Conservation (phyloP, 1,140 invertebrate species). For the Ceratina japonica region DNA sequence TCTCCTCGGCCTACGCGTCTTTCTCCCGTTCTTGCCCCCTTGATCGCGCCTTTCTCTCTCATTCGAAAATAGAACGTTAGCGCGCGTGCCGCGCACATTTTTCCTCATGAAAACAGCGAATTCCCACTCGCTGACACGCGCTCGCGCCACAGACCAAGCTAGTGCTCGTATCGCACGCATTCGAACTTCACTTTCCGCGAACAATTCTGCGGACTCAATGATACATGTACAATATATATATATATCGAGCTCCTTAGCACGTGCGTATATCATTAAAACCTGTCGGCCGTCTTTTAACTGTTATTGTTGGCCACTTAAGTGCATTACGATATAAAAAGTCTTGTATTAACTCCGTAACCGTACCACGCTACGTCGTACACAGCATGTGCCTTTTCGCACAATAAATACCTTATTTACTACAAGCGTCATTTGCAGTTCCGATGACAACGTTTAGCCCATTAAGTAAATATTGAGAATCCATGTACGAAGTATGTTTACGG, state of each 20-base stretch:
- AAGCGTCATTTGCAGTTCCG: neutral
- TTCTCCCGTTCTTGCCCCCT: constrained; percentile 66
- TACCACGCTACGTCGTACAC: neutral
- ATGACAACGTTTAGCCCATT: neutral
- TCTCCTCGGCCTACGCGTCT: constrained; percentile 31
- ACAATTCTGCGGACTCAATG: constrained; percentile 25
- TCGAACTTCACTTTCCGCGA: constrained; percentile 24
- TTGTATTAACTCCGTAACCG: neutral
- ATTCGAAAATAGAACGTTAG: constrained; percentile 77
- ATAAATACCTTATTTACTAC: neutral
- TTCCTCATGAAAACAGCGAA: constrained; percentile 71
- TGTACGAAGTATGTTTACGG: too few relatives aligned
- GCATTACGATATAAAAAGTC: neutral
- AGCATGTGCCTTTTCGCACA: neutral
- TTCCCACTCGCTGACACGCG: constrained; percentile 65
- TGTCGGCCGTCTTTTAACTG: neutral
- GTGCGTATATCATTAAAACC: neutral
- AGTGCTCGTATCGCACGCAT: constrained; percentile 2
- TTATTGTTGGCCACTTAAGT: neutral
- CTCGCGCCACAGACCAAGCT: constrained; percentile 22
- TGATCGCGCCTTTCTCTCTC: constrained; percentile 73
- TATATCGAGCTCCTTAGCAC: neutral
- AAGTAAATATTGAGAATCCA: too few relatives aligned
- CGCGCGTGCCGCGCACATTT: constrained; percentile 72
- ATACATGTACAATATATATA: too few relatives aligned